Conservation (phyloP, 2,888 invertebrate genomes). For the Volucella bombylans region DNA sequence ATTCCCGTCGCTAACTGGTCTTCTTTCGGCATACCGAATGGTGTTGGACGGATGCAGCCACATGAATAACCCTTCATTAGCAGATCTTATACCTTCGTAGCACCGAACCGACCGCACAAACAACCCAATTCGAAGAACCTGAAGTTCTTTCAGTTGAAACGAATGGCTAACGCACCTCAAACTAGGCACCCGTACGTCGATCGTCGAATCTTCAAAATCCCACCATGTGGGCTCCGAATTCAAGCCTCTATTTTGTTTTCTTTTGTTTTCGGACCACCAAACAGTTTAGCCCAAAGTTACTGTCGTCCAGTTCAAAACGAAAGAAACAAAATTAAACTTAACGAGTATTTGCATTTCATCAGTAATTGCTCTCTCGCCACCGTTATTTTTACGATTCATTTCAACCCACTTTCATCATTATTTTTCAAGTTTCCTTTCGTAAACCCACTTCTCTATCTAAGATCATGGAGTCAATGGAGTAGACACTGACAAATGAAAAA, state of each 20-base stretch:
- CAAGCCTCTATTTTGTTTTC: background rate
- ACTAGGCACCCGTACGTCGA: background rate
- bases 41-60: too few species aligned
- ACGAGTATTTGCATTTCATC: conserved; percentile 60
- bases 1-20: too few species aligned
- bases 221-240: conserved; percentile 20
- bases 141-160: too few species aligned
- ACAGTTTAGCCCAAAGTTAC: conserved; percentile 16
- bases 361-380: conserved; percentile 65
- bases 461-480: conserved; percentile 48
- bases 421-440: conserved; percentile 64
- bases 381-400: conserved; percentile 63
- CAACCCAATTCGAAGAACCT: too few species aligned
- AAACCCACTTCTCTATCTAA: conserved; percentile 70
- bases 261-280: background rate
- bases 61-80: too few species aligned
- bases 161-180: background rate
- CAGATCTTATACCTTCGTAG: background rate
- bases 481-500: conserved; percentile 36
- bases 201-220: background rate
- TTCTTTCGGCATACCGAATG: too few species aligned
- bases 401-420: conserved; percentile 67
- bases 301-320: background rate
- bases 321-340: conserved; percentile 7
- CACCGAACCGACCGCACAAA: too few species aligned